Conservation (phyloP, 2,113 vertebrate genomes). For the Apteryx mantelli region DNA sequence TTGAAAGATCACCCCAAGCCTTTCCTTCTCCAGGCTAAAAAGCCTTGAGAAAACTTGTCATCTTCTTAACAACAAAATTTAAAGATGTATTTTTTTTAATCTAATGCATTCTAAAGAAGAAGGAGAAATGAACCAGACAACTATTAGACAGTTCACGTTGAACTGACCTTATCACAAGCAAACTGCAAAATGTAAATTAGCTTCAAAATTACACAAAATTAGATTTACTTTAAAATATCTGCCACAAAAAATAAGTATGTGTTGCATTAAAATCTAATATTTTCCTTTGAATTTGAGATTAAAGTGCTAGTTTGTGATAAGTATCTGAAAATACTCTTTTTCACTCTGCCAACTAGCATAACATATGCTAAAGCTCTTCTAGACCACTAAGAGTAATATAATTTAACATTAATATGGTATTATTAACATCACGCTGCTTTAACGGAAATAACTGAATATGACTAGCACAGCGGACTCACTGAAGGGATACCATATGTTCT, state of each 20-base stretch:
- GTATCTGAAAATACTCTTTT: background rate
- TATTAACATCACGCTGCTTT: too few species aligned
- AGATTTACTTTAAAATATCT: background rate
- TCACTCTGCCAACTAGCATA: background rate
- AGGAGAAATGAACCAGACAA: background rate
- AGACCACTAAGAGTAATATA: background rate
- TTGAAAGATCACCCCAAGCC: too few species aligned
- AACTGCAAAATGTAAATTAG: background rate
- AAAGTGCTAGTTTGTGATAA: background rate
- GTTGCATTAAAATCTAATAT: background rate
- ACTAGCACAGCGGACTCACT: background rate
- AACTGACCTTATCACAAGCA: background rate
- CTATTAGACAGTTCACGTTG: background rate
- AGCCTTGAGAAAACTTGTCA: too few species aligned
- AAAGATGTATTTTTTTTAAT: background rate
- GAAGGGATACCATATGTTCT: background rate
- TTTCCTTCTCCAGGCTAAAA: too few species aligned
- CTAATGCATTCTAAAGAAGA: background rate
- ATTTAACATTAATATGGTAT: background rate
- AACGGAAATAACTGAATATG: background rate
- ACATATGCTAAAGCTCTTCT: background rate
- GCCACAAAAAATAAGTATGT: background rate
- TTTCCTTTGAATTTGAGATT: background rate
- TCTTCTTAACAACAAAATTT: background rate
- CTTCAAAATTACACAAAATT: background rate